Base-by-base conservation (phyloP, 2,113 vertebrate genomes). In the Ovibos moschatus region DNA sequence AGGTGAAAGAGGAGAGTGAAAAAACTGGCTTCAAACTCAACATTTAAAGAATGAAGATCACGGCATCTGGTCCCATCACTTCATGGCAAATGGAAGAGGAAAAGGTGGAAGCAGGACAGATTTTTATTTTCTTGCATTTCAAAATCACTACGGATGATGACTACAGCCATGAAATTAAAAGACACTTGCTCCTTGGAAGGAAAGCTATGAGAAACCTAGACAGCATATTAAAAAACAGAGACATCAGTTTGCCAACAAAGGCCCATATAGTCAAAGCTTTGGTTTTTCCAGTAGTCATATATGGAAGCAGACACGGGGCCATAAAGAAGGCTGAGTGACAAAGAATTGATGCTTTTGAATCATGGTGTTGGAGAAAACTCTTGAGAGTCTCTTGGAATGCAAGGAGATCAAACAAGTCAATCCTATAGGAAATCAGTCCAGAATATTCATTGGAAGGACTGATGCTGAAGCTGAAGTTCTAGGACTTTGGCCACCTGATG, bases 231-330 rank as follows among this genome's bases (percentile, higher is more conserved):
- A 76, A 76, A 76, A 76, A 27, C 36, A 76, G 36, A 76, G 71
- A 43, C 36, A 76, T 71, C 23, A 76, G 36, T 27, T 13, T 76
- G 36, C 71, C 23, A 43, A 14, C 36, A 76, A 76, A 76, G 36
- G 23, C 12, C 71, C 6, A 25, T 14, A 14, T 7, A 43, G 71
- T 76, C 36, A 76, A 76, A 76, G 71, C 67, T 40, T 36, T 40
- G 67, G 67, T 40, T 71, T 71, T 71, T 40, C 67, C 19, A 40
- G 67, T 40, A 23, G 19, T 40, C 67, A 40, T 40, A 23, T 40
- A 74, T 0, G 1, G 67, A 25, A 74, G 67, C 1, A 0, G 36
- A 19, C 40, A 19, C 67, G 25, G 67, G 67, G 25, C 21, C 67
- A 40, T 74, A 74, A 40, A 74, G 67, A 40, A 74, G 10, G 36